phyloP scores from a whole-genome alignment of 2,797 vertebrate genomes.

The Tamandua tetradactyla region DNA sequence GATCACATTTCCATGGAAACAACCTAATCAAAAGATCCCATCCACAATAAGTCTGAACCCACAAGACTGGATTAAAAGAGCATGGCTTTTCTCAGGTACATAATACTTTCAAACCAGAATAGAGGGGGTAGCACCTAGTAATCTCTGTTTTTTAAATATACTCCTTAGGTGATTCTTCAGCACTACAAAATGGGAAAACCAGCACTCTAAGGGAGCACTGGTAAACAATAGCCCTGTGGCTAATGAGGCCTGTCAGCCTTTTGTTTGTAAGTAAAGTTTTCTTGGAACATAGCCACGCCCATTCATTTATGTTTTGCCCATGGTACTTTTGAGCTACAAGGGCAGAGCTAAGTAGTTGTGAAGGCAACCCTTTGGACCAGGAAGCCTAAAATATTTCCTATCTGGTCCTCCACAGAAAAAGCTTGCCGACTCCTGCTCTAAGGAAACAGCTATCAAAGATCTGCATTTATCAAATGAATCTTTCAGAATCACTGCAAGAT shows the following conservation, averaged over 20 bases:
- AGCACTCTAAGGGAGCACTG: not conserved
- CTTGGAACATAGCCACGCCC: slow-evolving; percentile 10
- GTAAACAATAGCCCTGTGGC: not conserved
- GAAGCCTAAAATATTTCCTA: slow-evolving; percentile 33
- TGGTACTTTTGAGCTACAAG: not conserved
- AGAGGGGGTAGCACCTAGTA: not conserved
- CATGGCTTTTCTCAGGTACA: too few species aligned
- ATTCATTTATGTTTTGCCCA: not conserved
- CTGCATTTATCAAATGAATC: not conserved
- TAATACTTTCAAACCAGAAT: too few species aligned
- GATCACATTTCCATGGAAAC: too few species aligned
- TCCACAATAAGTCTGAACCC: too few species aligned
- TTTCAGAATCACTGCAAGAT: not conserved
- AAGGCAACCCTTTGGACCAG: not conserved
- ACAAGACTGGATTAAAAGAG: too few species aligned
- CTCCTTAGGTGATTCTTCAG: not conserved
- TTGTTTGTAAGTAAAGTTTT: slow-evolving; percentile 47
- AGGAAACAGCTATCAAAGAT: slow-evolving; percentile 13
- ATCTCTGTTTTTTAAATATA: slow-evolving; percentile 34
- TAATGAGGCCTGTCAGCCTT: not conserved
- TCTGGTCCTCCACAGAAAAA: slow-evolving; percentile 21
- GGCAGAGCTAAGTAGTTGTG: not conserved
- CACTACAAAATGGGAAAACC: not conserved
- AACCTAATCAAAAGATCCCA: too few species aligned
- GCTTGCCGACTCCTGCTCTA: not conserved